These are phyloP conservation scores for Alviniconcha strummeri DNA, from an alignment of 2,888 invertebrate genomes.

Conservation along the genomic window DNA sequence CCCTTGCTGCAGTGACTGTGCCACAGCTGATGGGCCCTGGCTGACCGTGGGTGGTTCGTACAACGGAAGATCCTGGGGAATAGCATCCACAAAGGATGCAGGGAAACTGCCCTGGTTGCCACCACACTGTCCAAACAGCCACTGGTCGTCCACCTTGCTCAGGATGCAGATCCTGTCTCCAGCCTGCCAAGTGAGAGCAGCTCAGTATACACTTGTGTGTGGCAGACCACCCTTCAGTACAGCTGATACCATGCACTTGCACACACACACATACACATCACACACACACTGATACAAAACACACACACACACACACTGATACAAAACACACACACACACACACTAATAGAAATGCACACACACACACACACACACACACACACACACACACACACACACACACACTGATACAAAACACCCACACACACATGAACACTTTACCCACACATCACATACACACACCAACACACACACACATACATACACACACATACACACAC, in stretches of 20 bases:
- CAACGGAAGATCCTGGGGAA: constrained; percentile 39
- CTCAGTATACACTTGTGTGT: no score
- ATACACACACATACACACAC: background rate
- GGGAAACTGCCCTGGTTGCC: constrained; percentile 64
- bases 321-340: no score
- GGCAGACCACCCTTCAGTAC: no score
- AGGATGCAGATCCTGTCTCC: constrained; percentile 59
- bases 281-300: no score
- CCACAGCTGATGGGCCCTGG: background rate
- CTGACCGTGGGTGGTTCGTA: background rate
- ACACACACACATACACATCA: background rate
- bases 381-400: background rate
- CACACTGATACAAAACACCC: background rate
- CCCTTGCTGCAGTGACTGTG: background rate
- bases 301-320: background rate
- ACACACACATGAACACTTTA: background rate
- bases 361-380: background rate
- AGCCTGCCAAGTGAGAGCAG: constrained; percentile 41
- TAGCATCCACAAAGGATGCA: constrained; percentile 55
- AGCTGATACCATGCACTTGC: background rate
- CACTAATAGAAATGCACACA: no score
- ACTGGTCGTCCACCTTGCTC: constrained; percentile 59
- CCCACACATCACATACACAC: no score
- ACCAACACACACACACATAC: background rate
- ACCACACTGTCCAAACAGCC: constrained; percentile 60